phyloP scores from a whole-genome alignment of 92 coral and sea anemone genomes.

The Palythoa grandis region DNA sequence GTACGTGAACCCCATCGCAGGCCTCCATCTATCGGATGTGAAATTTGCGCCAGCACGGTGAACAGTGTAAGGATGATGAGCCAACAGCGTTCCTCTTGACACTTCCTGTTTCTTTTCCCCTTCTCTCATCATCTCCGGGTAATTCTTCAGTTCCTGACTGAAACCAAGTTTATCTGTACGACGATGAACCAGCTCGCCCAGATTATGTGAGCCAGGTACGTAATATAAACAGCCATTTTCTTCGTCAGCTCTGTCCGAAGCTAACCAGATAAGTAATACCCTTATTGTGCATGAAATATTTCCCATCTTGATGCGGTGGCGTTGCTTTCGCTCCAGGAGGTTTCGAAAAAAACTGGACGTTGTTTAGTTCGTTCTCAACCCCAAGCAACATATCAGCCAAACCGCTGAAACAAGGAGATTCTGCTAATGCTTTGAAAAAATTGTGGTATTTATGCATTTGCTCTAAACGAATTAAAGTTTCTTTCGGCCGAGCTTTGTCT shows the following conservation, averaged over 20 bases:
- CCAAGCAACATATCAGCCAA: conserved; percentile 34
- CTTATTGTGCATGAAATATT: conserved; percentile 22
- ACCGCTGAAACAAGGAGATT: conserved; percentile 28
- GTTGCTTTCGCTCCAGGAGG: neutral
- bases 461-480: conserved; percentile 39
- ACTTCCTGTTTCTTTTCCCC: conserved; percentile 25
- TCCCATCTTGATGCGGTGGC: conserved; percentile 20
- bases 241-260: conserved; percentile 24
- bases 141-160: conserved; percentile 23
- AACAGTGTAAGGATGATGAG: conserved; percentile 25
- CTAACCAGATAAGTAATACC: conserved; percentile 24
- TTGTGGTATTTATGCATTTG: conserved; percentile 31
- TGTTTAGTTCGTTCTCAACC: conserved; percentile 16
- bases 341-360: neutral
- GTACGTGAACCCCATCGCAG: conserved; percentile 33
- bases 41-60: conserved; percentile 27
- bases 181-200: conserved; percentile 19
- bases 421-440: conserved; percentile 36
- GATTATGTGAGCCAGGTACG: conserved; percentile 26
- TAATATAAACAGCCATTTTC: conserved; percentile 17
- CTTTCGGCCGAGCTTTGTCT: conserved; percentile 26
- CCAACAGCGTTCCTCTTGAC: conserved; percentile 20
- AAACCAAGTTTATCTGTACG: conserved; percentile 10
- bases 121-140: conserved; percentile 1
- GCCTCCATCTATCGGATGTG: conserved; percentile 18